Conservation (phyloP, 2,113 vertebrate species). For the Machaerirhynchus nigripectus region DNA sequence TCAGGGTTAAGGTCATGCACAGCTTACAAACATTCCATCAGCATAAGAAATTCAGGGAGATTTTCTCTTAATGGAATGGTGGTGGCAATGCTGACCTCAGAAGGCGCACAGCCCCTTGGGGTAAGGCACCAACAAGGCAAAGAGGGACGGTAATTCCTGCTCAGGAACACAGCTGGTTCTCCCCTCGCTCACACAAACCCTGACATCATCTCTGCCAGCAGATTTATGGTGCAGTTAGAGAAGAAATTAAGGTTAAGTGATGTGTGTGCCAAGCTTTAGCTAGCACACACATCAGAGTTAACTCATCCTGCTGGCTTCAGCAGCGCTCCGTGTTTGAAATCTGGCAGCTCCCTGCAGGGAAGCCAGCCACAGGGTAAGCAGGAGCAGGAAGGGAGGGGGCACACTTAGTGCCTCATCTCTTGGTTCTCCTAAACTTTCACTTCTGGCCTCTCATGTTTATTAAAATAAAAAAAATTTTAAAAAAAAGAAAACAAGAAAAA, state of each 20-base stretch:
- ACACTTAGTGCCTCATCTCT: background rate
- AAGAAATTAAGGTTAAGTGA: background rate
- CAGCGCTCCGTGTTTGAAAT: background rate
- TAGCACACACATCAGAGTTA: background rate
- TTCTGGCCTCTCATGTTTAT: background rate
- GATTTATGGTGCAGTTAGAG: background rate
- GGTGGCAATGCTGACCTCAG: background rate
- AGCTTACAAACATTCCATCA: background rate
- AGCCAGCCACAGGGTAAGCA: accelerated
- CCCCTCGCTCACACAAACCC: accelerated
- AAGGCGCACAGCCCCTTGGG: background rate
- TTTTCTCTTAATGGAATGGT: background rate
- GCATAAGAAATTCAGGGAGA: background rate
- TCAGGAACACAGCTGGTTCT: background rate
- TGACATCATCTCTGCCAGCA: background rate
- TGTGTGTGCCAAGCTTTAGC: background rate
- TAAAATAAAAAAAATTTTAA: too few species aligned
- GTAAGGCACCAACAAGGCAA: background rate
- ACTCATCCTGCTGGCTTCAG: background rate
- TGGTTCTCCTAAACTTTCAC: background rate
- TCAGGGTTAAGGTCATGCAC: accelerated
- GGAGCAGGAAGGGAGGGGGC: background rate
- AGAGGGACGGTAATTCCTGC: background rate
- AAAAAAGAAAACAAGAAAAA: background rate
- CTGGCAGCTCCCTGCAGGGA: background rate